Percentiles rank a stretch among this genome's conserved stretches.
phyloP scores from a whole-genome alignment of 2,113 vertebrate genomes.

The Muntiacus reevesi region DNA sequence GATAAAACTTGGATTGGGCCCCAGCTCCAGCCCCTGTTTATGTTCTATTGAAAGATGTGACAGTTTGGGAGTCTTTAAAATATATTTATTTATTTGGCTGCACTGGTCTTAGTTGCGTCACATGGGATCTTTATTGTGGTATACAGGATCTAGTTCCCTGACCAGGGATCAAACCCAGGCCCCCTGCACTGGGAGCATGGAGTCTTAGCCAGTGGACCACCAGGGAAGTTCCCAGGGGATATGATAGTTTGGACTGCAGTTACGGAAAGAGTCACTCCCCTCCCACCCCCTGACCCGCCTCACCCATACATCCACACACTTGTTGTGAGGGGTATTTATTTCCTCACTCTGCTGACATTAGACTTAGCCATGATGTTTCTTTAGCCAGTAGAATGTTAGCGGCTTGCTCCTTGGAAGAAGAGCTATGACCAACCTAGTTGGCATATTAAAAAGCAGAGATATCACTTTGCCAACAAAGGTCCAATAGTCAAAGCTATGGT shows the following conservation, averaged over 20 bases:
- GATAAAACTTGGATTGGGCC: not conserved
- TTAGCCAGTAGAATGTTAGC: not conserved
- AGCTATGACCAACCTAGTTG: not conserved
- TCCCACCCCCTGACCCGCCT: fast-evolving
- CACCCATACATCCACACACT: not conserved
- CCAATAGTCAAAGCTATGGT: not conserved
- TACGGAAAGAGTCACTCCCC: not conserved
- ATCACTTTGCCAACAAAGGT: not conserved
- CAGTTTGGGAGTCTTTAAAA: not conserved
- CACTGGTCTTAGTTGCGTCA: fast-evolving
- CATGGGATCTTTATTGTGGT: not conserved
- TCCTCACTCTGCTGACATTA: not conserved
- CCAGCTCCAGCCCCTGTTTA: not conserved
- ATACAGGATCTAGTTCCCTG: not conserved
- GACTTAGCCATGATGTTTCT: not conserved
- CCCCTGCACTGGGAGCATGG: not conserved
- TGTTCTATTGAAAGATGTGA: not conserved
- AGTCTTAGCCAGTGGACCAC: not conserved
- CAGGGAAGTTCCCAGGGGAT: not conserved
- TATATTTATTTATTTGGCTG: not conserved
- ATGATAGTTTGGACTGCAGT: not conserved
- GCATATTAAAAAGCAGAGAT: not conserved
- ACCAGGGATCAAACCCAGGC: not conserved
- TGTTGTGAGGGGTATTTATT: not conserved
- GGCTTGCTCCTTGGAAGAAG: not conserved